phyloP scores from a whole-genome alignment of 2,888 invertebrate species.

The Orgyia antiqua region DNA sequence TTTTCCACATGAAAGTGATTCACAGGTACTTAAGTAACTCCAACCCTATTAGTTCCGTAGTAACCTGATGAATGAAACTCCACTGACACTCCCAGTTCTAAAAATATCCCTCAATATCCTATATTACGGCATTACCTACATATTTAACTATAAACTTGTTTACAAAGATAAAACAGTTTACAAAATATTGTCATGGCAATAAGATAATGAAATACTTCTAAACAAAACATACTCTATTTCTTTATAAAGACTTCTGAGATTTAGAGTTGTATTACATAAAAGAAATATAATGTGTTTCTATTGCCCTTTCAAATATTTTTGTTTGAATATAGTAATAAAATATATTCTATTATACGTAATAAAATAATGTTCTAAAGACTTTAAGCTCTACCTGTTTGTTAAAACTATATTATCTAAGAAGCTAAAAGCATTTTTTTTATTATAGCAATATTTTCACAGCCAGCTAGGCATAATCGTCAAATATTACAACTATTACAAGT shows the following conservation, averaged over 20 bases:
- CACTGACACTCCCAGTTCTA: slow-evolving; percentile 36
- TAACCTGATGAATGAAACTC: slow-evolving; percentile 55
- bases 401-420: too few species aligned
- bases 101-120: slow-evolving; percentile 54
- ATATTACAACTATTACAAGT: too few species aligned
- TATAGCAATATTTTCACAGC: too few species aligned
- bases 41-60: slow-evolving; percentile 39
- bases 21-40: slow-evolving; percentile 33
- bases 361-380: too few species aligned
- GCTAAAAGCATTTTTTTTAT: too few species aligned
- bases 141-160: slow-evolving; percentile 66
- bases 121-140: slow-evolving; percentile 63
- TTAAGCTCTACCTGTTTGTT: too few species aligned
- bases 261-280: slow-evolving; percentile 12
- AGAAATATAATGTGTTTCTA: too few species aligned
- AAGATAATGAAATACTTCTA: slow-evolving; percentile 42
- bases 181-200: slow-evolving; percentile 54
- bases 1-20: slow-evolving; percentile 14
- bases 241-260: slow-evolving; percentile 4
- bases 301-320: too few species aligned
- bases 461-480: too few species aligned
- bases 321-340: too few species aligned
- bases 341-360: too few species aligned
- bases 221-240: slow-evolving; percentile 29
- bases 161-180: slow-evolving; percentile 56